Conservation (phyloP, 2,797 vertebrate genomes). For the Periophthalmus magnuspinnatus region DNA sequence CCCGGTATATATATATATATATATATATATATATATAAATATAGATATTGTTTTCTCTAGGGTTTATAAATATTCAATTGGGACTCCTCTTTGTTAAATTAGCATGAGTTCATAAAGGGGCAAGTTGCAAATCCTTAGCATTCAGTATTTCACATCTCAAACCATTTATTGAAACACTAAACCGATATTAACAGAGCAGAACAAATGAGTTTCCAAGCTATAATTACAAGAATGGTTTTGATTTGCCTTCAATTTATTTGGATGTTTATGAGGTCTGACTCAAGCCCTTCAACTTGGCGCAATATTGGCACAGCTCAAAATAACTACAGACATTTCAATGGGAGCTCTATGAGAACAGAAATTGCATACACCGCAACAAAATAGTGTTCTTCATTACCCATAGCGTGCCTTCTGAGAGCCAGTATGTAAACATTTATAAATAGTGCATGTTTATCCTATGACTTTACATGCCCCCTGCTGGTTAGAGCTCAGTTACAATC, state of each 20-base stretch:
- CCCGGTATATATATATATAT: no score
- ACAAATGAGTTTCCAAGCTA: background rate
- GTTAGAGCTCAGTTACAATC: slow-evolving; percentile 21
- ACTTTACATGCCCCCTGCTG: slow-evolving; percentile 2
- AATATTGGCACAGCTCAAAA: background rate
- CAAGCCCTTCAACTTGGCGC: background rate
- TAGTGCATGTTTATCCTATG: background rate
- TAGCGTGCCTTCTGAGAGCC: background rate
- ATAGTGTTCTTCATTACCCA: background rate
- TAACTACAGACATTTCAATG: background rate
- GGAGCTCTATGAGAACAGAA: background rate
- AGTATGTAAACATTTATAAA: slow-evolving; percentile 1
- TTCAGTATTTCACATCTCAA: background rate
- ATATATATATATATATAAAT: no score
- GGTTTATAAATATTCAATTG: slow-evolving; percentile 27
- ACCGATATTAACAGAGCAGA: background rate
- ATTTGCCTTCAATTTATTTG: background rate
- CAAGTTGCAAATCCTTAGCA: no score
- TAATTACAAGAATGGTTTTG: background rate
- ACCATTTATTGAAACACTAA: background rate
- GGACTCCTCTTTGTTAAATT: background rate
- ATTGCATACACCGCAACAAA: background rate
- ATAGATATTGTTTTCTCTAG: slow-evolving; percentile 17
- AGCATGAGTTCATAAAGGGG: background rate
- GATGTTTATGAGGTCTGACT: background rate